These are phyloP conservation scores for Agonopterix arenella DNA, from an alignment of 2,888 invertebrate species.

Conservation along the genomic window DNA sequence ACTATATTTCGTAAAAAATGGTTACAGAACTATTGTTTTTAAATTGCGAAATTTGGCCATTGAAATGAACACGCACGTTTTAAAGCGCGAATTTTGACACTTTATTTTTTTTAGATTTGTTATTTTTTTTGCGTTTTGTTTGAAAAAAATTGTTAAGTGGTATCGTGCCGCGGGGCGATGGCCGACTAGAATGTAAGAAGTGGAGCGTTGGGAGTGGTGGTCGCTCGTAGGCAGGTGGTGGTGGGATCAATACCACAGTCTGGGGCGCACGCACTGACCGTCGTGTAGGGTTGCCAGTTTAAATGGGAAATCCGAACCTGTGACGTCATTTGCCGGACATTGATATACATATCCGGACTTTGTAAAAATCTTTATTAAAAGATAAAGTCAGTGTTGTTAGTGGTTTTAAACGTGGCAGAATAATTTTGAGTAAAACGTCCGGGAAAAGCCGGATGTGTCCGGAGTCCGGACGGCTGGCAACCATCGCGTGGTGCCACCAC, in stretches of 20 bases:
- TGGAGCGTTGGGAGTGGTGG: conserved; percentile 63
- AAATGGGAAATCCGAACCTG: too few relatives aligned
- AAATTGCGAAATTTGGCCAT: conserved; percentile 14
- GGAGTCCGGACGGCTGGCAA: too few relatives aligned
- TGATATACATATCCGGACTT: too few relatives aligned
- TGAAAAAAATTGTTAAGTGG: conserved; percentile 31
- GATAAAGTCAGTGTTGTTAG: too few relatives aligned
- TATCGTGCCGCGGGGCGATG: conserved; percentile 61
- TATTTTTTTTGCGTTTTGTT: conserved; percentile 28
- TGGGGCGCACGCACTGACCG: conserved; percentile 73
- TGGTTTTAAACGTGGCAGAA: too few relatives aligned
- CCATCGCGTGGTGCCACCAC: conserved; percentile 25
- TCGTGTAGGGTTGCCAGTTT: not conserved
- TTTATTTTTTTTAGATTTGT: conserved; percentile 7
- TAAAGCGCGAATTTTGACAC: conserved; percentile 9
- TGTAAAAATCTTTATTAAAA: too few relatives aligned
- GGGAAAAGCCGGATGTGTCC: too few relatives aligned
- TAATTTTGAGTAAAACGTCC: too few relatives aligned
- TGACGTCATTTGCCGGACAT: too few relatives aligned
- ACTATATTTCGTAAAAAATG: not conserved
- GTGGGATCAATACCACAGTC: conserved; percentile 69
- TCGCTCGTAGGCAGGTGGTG: conserved; percentile 41
- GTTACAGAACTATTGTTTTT: not conserved
- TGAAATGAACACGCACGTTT: conserved; percentile 16
- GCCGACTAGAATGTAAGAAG: conserved; percentile 58